Conservation (phyloP, 2,113 vertebrate species). For the Oncorhynchus kisutch region DNA sequence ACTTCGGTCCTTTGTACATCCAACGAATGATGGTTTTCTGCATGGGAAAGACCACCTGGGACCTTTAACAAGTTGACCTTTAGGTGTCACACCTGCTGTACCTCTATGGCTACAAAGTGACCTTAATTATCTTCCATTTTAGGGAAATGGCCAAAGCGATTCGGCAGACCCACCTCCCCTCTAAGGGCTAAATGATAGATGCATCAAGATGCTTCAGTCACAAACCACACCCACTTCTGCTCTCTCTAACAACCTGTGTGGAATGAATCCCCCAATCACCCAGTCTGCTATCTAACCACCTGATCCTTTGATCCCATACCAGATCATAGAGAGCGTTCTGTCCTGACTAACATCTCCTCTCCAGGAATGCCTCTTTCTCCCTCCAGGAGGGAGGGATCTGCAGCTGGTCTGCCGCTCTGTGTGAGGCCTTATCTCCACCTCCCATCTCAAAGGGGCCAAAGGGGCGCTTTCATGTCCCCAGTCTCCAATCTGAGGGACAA, state of each 20-base stretch:
- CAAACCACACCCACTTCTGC: neutral
- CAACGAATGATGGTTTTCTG: too few species aligned
- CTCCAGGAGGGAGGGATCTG: neutral
- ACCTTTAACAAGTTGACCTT: too few species aligned
- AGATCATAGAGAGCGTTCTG: neutral
- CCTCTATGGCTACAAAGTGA: too few species aligned
- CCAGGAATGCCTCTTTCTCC: constrained; percentile 26
- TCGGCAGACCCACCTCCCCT: too few species aligned
- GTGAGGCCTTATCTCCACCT: too few species aligned
- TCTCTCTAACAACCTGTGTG: neutral
- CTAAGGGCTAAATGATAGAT: too few species aligned
- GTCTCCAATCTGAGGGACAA: neutral
- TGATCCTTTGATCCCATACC: neutral
- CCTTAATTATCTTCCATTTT: too few species aligned
- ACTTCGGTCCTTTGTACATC: too few species aligned
- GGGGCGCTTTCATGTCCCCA: neutral
- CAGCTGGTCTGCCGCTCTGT: neutral
- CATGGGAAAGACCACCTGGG: too few species aligned
- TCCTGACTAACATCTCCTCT: neutral
- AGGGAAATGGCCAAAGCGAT: too few species aligned
- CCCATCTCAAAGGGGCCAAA: too few species aligned
- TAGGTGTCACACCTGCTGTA: too few species aligned
- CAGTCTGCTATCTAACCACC: neutral
- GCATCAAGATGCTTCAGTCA: neutral
- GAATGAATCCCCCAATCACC: neutral